A percentile compares a stretch with the other conserved stretches of the same genome.
Conservation (phyloP, 1,140 invertebrate species). For the Hylaeus volcanicus region DNA sequence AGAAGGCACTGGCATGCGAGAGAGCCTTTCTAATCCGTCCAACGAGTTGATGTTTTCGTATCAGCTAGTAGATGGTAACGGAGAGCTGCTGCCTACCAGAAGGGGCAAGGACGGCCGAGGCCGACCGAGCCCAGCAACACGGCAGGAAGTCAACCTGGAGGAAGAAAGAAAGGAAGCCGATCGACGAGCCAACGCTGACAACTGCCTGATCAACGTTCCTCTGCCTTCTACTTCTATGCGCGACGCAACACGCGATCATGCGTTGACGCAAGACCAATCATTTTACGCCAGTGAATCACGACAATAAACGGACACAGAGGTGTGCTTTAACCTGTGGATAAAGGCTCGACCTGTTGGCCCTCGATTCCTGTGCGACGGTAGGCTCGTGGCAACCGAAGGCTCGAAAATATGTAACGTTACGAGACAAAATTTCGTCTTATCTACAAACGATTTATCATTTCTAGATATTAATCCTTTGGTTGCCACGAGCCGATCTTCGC, state of each 20-base stretch:
- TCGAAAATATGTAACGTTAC: too few species aligned
- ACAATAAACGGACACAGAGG: too few species aligned
- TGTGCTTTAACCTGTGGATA: too few species aligned
- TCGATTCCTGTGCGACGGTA: too few species aligned
- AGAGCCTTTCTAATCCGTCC: constrained; percentile 74
- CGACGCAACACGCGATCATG: neutral
- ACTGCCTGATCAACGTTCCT: constrained; percentile 45
- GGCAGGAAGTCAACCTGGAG: constrained; percentile 52
- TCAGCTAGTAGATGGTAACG: constrained; percentile 73
- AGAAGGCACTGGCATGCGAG: constrained; percentile 58
- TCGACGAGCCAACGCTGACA: constrained; percentile 37
- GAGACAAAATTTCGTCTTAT: too few species aligned
- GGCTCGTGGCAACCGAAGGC: too few species aligned
- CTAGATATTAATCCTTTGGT: too few species aligned
- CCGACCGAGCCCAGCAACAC: constrained; percentile 54
- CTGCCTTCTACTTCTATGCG: neutral
- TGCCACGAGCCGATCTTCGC: too few species aligned
- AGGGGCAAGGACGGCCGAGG: constrained; percentile 81
- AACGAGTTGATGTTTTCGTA: constrained; percentile 72
- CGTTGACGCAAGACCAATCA: neutral
- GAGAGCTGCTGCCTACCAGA: constrained; percentile 70
- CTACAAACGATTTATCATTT: too few species aligned
- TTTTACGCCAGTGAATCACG: too few species aligned
- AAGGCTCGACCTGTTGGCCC: too few species aligned
- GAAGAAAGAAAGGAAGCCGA: constrained; percentile 41